Base-by-base conservation (phyloP, 2,888 invertebrate genomes). In the Patella depressa region DNA sequence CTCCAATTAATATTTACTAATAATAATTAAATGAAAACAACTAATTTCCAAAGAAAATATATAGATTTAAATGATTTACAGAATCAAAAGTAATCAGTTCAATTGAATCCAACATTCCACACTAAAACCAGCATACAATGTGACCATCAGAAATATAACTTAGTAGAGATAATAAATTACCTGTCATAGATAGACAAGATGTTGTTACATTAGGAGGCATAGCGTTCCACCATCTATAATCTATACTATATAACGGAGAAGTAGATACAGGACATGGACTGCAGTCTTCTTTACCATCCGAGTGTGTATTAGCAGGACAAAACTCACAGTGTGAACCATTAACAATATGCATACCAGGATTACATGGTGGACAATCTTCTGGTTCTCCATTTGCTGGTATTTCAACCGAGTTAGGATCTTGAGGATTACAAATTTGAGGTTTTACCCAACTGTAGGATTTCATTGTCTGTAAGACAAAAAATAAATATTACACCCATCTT, bases 381-480 rank as follows among this genome's bases (percentile, higher is more conserved):
- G 88, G 79, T 69, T 75, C 76, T 2, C 89, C 89, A 15, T 90
- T 84, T 4, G 84, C 79, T 2, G 93, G 93, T 17, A 93, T 89
- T 4, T 86, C 81, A 2, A 89, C 91, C 0, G 93, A 90, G 0
- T 87, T 91, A 2, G 89, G 83, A 34, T 90, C 78, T 77, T 91
- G 89, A 19, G 92, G 92, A 45, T 92, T 87, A 86, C 94, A 94
- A 74, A 93, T 92, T 82, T 92, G 91, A 1, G 94, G 94, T 79
- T 92, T 88, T 45, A 93, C 91, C 93, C 93, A 93, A 76, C 92
- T 88, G 88, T 93, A 93, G 29, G 88, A 85, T 1, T 90, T 88
- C 82, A 89, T 87, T 0, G 93, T 93, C 92, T 92, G 87, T 0
- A 82, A 79, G 29, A 71, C 77, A 71, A 71, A 72, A 45, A 45